Base-by-base conservation (phyloP, 2,888 invertebrate species). In the Sphaerophoria rueppellii region DNA sequence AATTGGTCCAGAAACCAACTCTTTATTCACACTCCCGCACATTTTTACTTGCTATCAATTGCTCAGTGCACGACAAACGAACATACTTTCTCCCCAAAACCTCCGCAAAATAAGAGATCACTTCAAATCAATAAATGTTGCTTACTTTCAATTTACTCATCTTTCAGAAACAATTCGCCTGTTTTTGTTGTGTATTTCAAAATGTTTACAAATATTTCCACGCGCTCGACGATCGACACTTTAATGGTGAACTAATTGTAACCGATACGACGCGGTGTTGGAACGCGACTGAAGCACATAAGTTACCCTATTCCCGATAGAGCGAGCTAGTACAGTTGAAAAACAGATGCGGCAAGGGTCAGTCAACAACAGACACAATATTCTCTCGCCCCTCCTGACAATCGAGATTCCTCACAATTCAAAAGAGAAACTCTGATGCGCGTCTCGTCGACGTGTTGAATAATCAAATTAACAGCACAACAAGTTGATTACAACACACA, bases 141-240 rank as follows among this genome's bases (percentile, higher is more conserved):
- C 82, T 82, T 79, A 82, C 82, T 82, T 82, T 82, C 79, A 78
- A 70, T 82, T 82, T 78, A 71, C 78, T 82, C 82, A 82, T 82
- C 70, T 82, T 43, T 54, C 52, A 67, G 67, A 54, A 40, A 67
- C 5, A 46, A 63, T 48, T 46, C 6, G 2, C 11, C 40, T 16
- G 24, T 61, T 40, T 54, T 55, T 61, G 50, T 50, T 37, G 71
- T 48, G 24, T 60, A 65, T 78, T 73, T 73, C 37, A 77, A 82
- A 77, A 82, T 82, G 43, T 70, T 78, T 70, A 78, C 70, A 58
- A 75, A 81, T 58, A 54, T 43, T 60, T 34, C 52, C 60, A 71
- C 43, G 67, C 65, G 37, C 52, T 9, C 24, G 24, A 24, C 24
- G 24, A 24, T 11, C 9, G 48, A 14, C 32, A 70, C 54, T 46